Base-by-base conservation (phyloP, 2,888 invertebrate species). In the Xanthia togata region DNA sequence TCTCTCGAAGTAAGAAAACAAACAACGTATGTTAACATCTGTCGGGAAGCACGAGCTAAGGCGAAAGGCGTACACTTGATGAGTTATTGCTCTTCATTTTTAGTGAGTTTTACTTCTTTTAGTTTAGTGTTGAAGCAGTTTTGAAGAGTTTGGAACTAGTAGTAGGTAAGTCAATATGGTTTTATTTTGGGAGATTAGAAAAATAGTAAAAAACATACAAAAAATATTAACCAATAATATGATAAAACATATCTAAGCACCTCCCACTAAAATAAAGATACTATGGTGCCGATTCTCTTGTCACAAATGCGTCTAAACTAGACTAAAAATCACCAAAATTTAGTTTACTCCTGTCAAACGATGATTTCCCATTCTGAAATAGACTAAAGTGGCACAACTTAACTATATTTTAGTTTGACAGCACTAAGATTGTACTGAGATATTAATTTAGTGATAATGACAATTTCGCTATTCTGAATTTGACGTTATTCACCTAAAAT, bases 21-120 rank as follows among this genome's bases (percentile, higher is more conserved):
- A 96, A 96, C 96, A 95, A 93, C 95, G 95, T 95, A 92, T 96
- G 96, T 96, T 96, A 95, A 95, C 96, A 96, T 96, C 96, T 96
- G 96, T 96, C 93, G 93, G 88, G 91, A 69, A 82, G 93, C 95
- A 94, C 95, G 95, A 88, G 94, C 91, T 93, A 79, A 82, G 53
- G 68, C 71, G 73, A 75, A 83, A 74, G 76, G 65, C 76, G 87
- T 86, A 85, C 80, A 93, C 90, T 90, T 78, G 78, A 89, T 86
- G 82, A 81, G 75, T 86, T 87, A 88, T 85, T 64, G 77, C 77
- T 70, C 64, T 77, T 84, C 80, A 86, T 87, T 86, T n/a, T 83
- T 70, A 59, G 76, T 67, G 65, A 87, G 75, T 82, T 84, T 84
- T 70, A 78, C 62, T 81, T 76, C 71, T 73, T 76, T 71, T 78